These are phyloP conservation scores for Huso huso DNA, from an alignment of 2,797 vertebrate genomes.

Conservation along the genomic window DNA sequence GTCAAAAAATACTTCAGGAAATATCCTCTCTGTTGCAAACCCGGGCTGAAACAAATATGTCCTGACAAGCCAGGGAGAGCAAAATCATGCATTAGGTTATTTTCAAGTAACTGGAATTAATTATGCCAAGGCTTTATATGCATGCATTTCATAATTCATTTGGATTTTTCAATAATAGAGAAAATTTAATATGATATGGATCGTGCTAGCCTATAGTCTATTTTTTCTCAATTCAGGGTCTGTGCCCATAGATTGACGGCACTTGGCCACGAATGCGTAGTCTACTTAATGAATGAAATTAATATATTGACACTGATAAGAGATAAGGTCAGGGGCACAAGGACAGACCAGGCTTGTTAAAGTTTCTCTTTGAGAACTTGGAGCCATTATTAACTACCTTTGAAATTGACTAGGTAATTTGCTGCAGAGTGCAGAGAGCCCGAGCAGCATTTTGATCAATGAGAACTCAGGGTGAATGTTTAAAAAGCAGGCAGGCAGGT, in stretches of 20 bases:
- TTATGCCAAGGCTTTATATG: no score
- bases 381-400: constrained; percentile 21
- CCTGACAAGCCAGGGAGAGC: neutral
- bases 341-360: constrained; percentile 20
- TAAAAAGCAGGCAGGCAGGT: neutral
- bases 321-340: constrained; percentile 25
- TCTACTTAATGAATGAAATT: neutral
- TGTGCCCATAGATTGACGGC: neutral
- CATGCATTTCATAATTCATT: neutral
- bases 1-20: neutral
- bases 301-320: constrained; percentile 18
- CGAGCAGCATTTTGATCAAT: constrained; percentile 31
- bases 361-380: constrained; percentile 26
- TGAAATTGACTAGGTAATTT: constrained; percentile 38
- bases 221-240: neutral
- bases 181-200: neutral
- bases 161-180: neutral
- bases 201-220: neutral
- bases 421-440: constrained; percentile 20
- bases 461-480: neutral
- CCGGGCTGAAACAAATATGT: neutral
- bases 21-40: neutral
- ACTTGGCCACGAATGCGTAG: neutral
- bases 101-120: neutral
- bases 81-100: neutral